Evolutionary conservation across 2,888 invertebrate species (phyloP).

Genomic region (Glyphotaelius pellucidus): DNA sequence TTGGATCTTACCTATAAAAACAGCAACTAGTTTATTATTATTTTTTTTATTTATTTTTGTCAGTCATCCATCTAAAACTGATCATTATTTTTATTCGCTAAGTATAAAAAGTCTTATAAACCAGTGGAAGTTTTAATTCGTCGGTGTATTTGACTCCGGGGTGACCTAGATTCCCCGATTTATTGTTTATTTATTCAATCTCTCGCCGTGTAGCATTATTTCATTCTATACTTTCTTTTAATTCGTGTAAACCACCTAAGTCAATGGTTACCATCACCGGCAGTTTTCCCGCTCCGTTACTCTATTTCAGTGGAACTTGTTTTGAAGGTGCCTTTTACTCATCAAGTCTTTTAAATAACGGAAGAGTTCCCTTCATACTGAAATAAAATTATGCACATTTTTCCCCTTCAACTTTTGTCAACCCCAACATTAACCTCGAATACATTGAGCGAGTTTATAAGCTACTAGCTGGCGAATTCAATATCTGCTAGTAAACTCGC

Average conservation of each 20-base stretch:
- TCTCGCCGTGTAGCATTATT: conserved; percentile 3
- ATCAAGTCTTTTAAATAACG: not conserved
- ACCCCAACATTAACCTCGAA: too few species aligned
- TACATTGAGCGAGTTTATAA: too few species aligned
- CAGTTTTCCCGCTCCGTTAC: not conserved
- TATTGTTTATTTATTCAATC: conserved; percentile 28
- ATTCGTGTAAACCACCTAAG: not conserved
- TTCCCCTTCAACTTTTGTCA: too few species aligned
- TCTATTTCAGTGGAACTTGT: not conserved
- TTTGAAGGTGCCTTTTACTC: not conserved
- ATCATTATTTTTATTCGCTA: too few species aligned
- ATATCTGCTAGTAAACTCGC: too few species aligned
- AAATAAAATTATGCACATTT: too few species aligned
- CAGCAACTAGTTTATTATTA: not conserved
- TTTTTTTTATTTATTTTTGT: not conserved
- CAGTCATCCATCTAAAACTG: not conserved
- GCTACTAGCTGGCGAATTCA: too few species aligned
- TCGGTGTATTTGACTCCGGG: not conserved
- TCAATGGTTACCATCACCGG: not conserved
- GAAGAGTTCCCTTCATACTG: not conserved
- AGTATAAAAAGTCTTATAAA: not conserved
- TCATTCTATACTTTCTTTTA: conserved; percentile 17
- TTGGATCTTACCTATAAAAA: not conserved
- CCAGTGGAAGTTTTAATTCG: not conserved
- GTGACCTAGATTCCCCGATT: conserved; percentile 6